Base-by-base conservation (phyloP, 2,113 vertebrate genomes). In the Vanacampus margaritifer region DNA sequence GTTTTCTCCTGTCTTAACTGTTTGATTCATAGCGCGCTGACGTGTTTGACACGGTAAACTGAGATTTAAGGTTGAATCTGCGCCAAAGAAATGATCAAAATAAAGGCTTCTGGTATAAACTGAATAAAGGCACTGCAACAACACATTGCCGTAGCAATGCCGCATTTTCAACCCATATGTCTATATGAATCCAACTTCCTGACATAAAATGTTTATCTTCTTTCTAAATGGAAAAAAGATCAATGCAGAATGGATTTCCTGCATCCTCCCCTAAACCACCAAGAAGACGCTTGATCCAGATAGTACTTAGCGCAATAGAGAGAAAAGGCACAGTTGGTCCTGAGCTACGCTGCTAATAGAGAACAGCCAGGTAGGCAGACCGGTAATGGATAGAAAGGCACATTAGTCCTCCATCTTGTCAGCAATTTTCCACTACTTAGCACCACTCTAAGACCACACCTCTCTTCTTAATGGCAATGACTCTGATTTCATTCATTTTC, bases 201-300 rank as follows among this genome's bases (percentile, higher is more conserved):
- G 67, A 75, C 79, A 82, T 85, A 82, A 88, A 83, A 83, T 84
- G 84, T 86, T 88, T 88, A 84, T 88, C 84, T 68, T 79, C 58
- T 17, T 19, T 73, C 79, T 73, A 80, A 90, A 87, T 84, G 84
- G 73, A 51, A 35, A 70, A 69, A 26, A 66, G 78, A 91, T 92
- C 90, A 80, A 92, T 92, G 86, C 67, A 84, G 84, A 88, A 77
- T 79, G 54, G 78, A 86, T 91, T 91, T 85, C 75, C 72, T 74
- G 79, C 83, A 85, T 87, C 82, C 79, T 75, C 71, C n/a, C 79
- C 72, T 51, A 66, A 67, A 66, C 67, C 75, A 72, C 64, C 41
- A 79, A 76, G 56, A 71, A 80, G 76, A 73, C 72, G 80, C 78
- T 82, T 39, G 71, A 80, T 87, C 84, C 81, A 72, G 77, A 86